phyloP scores from a whole-genome alignment of 2,888 invertebrate genomes.

The Hypolimnas misippus region DNA sequence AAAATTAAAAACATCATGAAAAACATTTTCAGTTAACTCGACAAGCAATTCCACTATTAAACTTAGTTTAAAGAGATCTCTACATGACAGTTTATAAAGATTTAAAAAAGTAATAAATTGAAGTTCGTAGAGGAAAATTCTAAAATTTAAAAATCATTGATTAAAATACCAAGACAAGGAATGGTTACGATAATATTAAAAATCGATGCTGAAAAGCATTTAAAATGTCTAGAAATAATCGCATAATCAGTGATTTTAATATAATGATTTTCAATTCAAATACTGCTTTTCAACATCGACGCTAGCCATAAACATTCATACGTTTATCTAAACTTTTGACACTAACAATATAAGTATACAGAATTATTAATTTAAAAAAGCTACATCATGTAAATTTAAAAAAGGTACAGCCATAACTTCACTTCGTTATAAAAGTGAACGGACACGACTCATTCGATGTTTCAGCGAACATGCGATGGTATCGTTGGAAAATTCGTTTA shows the following conservation, averaged over 20 bases:
- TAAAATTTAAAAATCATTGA: slow-evolving; percentile 1
- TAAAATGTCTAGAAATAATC: neutral
- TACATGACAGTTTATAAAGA: neutral
- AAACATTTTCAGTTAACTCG: neutral
- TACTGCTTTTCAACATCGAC: neutral
- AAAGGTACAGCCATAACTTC: slow-evolving; percentile 11
- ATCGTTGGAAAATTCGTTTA: slow-evolving; percentile 27
- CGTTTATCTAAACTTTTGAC: neutral
- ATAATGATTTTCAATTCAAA: neutral
- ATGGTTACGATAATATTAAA: slow-evolving; percentile 10
- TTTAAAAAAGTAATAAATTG: neutral
- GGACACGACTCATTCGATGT: slow-evolving; percentile 30
- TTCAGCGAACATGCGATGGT: slow-evolving; percentile 15
- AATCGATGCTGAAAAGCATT: neutral
- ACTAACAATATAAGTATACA: neutral
- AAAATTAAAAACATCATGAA: neutral
- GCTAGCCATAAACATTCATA: neutral
- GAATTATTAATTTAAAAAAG: slow-evolving; percentile 10
- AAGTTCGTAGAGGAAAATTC: neutral
- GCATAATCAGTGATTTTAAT: neutral
- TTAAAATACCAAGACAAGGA: slow-evolving; percentile 12
- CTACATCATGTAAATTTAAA: slow-evolving; percentile 17
- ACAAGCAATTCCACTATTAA: neutral
- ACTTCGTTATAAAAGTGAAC: slow-evolving; percentile 18
- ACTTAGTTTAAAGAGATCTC: neutral